Conservation (phyloP, 2,113 vertebrate species). For the Gambusia affinis region DNA sequence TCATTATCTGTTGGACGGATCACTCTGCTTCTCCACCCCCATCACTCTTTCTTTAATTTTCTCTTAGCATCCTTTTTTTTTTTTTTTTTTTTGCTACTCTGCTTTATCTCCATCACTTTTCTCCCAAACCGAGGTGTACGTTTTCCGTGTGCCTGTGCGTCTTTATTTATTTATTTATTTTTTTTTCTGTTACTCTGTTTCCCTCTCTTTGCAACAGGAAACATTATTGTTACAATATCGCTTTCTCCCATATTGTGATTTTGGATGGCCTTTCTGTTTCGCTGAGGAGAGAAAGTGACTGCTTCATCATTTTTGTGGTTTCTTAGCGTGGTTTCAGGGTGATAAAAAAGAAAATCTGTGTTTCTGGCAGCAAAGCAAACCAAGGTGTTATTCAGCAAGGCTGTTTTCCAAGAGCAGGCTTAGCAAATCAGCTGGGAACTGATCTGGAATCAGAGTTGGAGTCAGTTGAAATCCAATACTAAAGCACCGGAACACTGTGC, state of each 20-base stretch:
- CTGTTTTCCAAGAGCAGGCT: slow-evolving; percentile 62
- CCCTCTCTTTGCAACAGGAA: slow-evolving; percentile 56
- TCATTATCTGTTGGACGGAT: slow-evolving; percentile 68
- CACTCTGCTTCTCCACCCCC: slow-evolving; percentile 54
- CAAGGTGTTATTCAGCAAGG: slow-evolving; percentile 62
- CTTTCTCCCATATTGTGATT: slow-evolving; percentile 75
- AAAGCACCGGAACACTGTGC: slow-evolving; percentile 51
- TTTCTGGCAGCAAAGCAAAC: slow-evolving; percentile 56
- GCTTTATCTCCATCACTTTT: slow-evolving; percentile 18
- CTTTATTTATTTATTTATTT: slow-evolving; percentile 25
- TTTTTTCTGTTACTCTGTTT: slow-evolving; percentile 15
- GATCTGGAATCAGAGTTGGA: slow-evolving; percentile 64
- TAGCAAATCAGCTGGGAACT: slow-evolving; percentile 55
- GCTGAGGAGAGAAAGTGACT: slow-evolving; percentile 67
- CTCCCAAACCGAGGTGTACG: slow-evolving; percentile 19
- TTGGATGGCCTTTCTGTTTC: slow-evolving; percentile 70
- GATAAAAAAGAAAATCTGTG: slow-evolving; percentile 75
- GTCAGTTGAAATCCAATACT: slow-evolving; percentile 60
- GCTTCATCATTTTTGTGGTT: slow-evolving; percentile 77
- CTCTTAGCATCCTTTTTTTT: slow-evolving; percentile 36
- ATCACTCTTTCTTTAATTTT: slow-evolving; percentile 59
- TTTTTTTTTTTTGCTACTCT: background rate
- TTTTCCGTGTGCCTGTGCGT: slow-evolving; percentile 6
- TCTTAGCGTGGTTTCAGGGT: slow-evolving; percentile 71
- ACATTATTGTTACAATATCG: slow-evolving; percentile 74